A percentile compares a stretch with the other conserved stretches of the same genome.
Conservation (phyloP, 2,888 invertebrate genomes). For the Caenorhabditis drosophilae region DNA sequence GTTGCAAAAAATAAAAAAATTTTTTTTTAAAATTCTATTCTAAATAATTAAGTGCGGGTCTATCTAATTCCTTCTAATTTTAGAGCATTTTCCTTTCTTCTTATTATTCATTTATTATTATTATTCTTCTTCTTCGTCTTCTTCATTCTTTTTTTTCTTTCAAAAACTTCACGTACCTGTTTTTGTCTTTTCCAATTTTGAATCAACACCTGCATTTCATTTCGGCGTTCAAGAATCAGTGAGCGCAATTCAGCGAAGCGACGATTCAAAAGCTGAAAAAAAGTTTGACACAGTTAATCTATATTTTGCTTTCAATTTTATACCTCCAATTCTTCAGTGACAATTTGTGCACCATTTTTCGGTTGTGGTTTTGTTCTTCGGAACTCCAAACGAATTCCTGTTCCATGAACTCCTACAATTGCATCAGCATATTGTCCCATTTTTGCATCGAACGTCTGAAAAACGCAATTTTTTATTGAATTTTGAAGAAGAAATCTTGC, state of each 20-base stretch:
- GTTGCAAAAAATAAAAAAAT: no score
- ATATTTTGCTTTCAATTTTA: neutral
- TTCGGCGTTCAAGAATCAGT: slow-evolving; percentile 68
- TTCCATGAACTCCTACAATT: slow-evolving; percentile 72
- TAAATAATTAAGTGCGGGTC: no score
- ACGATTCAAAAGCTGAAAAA: slow-evolving; percentile 58
- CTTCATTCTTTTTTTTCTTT: no score
- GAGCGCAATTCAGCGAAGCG: slow-evolving; percentile 68
- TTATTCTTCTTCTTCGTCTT: no score
- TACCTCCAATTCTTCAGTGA: slow-evolving; percentile 68
- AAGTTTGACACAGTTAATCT: neutral
- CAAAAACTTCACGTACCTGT: slow-evolving; percentile 64
- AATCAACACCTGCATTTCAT: slow-evolving; percentile 66
- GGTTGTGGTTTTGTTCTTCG: slow-evolving; percentile 64
- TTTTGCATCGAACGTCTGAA: slow-evolving; percentile 84
- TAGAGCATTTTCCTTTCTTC: no score
- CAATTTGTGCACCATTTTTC: slow-evolving; percentile 65
- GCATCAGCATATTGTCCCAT: slow-evolving; percentile 84
- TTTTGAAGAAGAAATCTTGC: neutral
- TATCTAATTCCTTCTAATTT: no score
- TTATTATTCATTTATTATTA: no score
- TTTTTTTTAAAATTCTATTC: no score
- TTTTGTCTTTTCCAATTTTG: slow-evolving; percentile 69
- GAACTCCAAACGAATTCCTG: slow-evolving; percentile 53
- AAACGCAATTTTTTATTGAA: neutral